phyloP scores from a whole-genome alignment of 2,113 vertebrate species.

The Proteles cristata region DNA sequence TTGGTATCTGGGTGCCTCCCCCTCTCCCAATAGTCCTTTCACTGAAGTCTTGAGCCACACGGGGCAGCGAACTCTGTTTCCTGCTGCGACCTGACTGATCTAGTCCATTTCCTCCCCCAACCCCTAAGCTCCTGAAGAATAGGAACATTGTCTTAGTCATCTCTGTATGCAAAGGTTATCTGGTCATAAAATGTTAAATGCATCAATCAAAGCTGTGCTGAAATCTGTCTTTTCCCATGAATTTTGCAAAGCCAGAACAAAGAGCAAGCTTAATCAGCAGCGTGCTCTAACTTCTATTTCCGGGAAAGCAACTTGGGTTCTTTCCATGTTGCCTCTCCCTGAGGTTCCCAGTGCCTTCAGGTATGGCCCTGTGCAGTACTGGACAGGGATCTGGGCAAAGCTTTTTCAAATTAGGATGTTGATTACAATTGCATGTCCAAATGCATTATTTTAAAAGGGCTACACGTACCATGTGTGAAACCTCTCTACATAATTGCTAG shows the following conservation, averaged over 20 bases:
- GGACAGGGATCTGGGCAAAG: neutral
- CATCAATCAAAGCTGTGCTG: constrained; percentile 29
- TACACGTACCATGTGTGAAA: neutral
- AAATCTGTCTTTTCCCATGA: constrained; percentile 26
- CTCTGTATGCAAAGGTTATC: neutral
- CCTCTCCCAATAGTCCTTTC: neutral
- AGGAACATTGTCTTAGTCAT: neutral
- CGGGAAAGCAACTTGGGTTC: constrained; percentile 7
- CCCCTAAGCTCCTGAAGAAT: neutral
- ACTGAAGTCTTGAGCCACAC: neutral
- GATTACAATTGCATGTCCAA: neutral
- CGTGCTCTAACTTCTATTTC: constrained; percentile 20
- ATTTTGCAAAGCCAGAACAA: neutral
- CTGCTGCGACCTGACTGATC: neutral
- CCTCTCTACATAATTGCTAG: constrained; percentile 28
- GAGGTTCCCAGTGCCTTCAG: neutral
- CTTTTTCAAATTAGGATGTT: neutral
- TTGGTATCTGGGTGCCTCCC: neutral
- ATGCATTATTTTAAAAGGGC: constrained; percentile 20
- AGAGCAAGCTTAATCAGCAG: neutral
- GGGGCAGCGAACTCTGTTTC: neutral
- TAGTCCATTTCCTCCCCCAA: neutral
- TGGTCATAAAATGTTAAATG: neutral
- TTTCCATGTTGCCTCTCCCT: neutral
- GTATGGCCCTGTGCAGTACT: neutral